These are phyloP conservation scores for Alitta virens DNA, from an alignment of 2,888 invertebrate genomes.

Conservation along the genomic window DNA sequence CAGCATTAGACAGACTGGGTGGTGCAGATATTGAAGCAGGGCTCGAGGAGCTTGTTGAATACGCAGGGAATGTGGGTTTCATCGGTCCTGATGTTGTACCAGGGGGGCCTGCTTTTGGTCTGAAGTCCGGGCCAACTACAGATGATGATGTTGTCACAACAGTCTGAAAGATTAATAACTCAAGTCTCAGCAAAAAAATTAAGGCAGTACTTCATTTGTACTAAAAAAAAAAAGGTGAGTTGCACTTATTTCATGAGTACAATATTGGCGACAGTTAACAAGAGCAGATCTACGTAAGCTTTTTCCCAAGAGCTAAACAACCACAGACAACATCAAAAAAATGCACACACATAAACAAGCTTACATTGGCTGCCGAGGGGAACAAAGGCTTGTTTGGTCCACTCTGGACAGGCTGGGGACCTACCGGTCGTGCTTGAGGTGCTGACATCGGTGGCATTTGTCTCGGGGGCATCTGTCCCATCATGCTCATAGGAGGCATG, in stretches of 20 bases:
- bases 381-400: constrained; percentile 46
- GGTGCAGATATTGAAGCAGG: constrained; percentile 34
- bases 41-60: constrained; percentile 22
- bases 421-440: background rate
- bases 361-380: constrained; percentile 41
- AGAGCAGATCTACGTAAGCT: too few relatives aligned
- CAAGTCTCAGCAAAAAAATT: too few relatives aligned
- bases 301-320: too few relatives aligned
- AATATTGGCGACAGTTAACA: too few relatives aligned
- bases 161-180: constrained; percentile 3
- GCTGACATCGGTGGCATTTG: constrained; percentile 17
- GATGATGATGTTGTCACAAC: constrained; percentile 5
- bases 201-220: too few relatives aligned
- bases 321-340: too few relatives aligned
- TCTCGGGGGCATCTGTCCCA: constrained; percentile 19
- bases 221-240: background rate
- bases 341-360: too few relatives aligned
- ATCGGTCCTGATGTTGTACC: constrained; percentile 21
- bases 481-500: constrained; percentile 36
- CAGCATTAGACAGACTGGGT: constrained; percentile 17
- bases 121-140: constrained; percentile 31
- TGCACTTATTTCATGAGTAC: too few relatives aligned
- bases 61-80: constrained; percentile 51
- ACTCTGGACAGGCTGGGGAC: too few relatives aligned
- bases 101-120: constrained; percentile 23